These are phyloP conservation scores for Danio albolineatus DNA, from an alignment of 2,797 vertebrate species.

Conservation along the genomic window DNA sequence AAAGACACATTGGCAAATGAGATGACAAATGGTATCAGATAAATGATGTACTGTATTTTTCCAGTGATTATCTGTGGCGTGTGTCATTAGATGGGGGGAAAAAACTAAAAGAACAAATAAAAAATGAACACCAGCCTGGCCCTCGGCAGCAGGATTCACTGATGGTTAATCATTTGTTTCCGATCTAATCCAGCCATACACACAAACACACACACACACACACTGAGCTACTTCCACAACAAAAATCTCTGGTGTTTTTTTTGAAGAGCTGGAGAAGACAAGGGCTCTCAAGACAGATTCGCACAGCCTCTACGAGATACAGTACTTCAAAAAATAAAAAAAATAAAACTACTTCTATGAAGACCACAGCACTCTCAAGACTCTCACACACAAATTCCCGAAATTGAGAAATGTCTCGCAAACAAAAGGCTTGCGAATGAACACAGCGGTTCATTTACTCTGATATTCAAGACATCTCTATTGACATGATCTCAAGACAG, in stretches of 20 bases:
- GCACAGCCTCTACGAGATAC: slow-evolving; percentile 7
- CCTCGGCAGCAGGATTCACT: not conserved
- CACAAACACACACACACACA: not conserved
- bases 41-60: slow-evolving; percentile 24
- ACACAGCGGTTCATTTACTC: not conserved
- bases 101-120: slow-evolving; percentile 16
- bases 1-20: slow-evolving; percentile 2
- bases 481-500: not conserved
- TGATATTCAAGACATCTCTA: not conserved
- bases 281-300: slow-evolving; percentile 32
- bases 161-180: slow-evolving; percentile 25
- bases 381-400: slow-evolving; percentile 16
- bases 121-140: not conserved
- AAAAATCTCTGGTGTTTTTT: slow-evolving; percentile 38
- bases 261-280: slow-evolving; percentile 10
- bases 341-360: slow-evolving; percentile 15
- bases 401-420: not conserved
- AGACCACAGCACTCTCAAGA: slow-evolving; percentile 6
- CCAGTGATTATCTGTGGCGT: not conserved
- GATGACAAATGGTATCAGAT: slow-evolving; percentile 30
- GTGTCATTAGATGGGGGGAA: not conserved
- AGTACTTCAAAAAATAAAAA: slow-evolving; percentile 17
- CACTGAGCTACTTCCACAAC: slow-evolving; percentile 13
- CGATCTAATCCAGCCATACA: slow-evolving; percentile 4
- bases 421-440: not conserved